Evolutionary conservation across 2,888 invertebrate genomes (phyloP), one percentile per base, ranked within the genome.

Genomic region (Periphyllus acericola): DNA sequence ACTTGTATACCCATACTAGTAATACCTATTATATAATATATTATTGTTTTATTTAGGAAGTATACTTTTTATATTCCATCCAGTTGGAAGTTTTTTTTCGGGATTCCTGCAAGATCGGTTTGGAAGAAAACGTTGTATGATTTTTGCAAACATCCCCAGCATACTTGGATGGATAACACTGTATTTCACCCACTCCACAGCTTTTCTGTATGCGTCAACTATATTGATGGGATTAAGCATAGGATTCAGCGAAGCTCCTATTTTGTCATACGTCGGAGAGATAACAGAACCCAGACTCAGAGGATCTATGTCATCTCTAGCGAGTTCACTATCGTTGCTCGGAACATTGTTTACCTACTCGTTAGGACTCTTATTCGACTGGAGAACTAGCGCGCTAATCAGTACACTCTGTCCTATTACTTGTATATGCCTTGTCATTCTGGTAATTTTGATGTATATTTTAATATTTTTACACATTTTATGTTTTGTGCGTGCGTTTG

Each of bases 201-300:
- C 92, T 89, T 94, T 95, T 91, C 92, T 96, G 34, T 96, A 96
- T 91, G 91, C 93, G 0, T 95, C 95, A 0, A 92, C 96, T 52
- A 93, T 94, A 89, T 91, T 96, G 88, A 94, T 95, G 17, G 96
- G 96, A 1, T 90, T 96, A 40, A 94, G 95, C 9, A 96, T 96
- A 83, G 96, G 96, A 83, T 92, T 96, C 21, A 92, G 96, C 89
- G 96, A 96, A 92, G 96, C 96, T 85, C 96, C 96, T 19, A 96
- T 96, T 55, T 91, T 96, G 90, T 96, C 96, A 0, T 96, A 96
- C 91, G 96, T 96, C n/a, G 96, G 96, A 3, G 96, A 96, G 92
- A 94, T 96, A 75, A 95, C 96, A 0, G 95, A 96, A 52, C 96
- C 96, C 0, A 94, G 95, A 90, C 93, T 96, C 72, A 93, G 96